Conservation (phyloP, 2,113 vertebrate species). For the Hippocampus mohnikei region DNA sequence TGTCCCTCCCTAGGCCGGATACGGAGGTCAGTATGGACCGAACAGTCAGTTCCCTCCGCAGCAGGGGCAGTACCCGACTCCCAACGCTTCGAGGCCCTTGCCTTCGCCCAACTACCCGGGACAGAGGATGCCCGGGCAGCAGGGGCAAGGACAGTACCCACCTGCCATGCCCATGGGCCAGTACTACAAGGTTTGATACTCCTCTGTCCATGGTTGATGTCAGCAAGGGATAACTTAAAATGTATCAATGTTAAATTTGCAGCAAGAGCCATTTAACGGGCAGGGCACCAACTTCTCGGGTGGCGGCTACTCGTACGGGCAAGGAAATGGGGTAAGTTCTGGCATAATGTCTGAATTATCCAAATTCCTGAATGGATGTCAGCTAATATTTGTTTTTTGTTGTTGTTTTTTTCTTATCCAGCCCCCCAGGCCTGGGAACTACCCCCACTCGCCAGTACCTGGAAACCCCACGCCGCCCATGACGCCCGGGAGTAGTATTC, state of each 20-base stretch:
- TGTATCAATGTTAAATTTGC: slow-evolving; percentile 15
- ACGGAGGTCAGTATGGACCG: slow-evolving; percentile 94
- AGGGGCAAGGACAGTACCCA: slow-evolving; percentile 88
- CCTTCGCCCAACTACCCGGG: slow-evolving; percentile 91
- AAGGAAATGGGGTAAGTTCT: slow-evolving; percentile 81
- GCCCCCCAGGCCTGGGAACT: slow-evolving; percentile 94
- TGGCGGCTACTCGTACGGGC: slow-evolving; percentile 82
- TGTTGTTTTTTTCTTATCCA: slow-evolving; percentile 52
- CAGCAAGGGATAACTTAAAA: neutral
- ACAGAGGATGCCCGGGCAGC: slow-evolving; percentile 94
- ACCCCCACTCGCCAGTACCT: slow-evolving; percentile 98
- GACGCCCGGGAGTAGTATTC: slow-evolving; percentile 97
- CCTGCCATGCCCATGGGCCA: slow-evolving; percentile 92
- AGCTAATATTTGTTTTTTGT: slow-evolving; percentile 19
- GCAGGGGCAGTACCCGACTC: slow-evolving; percentile 89
- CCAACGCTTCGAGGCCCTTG: slow-evolving; percentile 86
- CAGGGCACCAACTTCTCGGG: slow-evolving; percentile 80
- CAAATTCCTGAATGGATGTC: neutral
- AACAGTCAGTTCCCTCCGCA: slow-evolving; percentile 96
- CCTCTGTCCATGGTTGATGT: neutral
- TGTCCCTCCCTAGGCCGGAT: slow-evolving; percentile 77
- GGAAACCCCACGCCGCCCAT: slow-evolving; percentile 97
- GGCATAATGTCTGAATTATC: neutral
- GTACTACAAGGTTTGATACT: slow-evolving; percentile 89
- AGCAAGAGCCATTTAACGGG: slow-evolving; percentile 81